phyloP scores from a whole-genome alignment of 2,888 invertebrate genomes.

The Labia minor region DNA sequence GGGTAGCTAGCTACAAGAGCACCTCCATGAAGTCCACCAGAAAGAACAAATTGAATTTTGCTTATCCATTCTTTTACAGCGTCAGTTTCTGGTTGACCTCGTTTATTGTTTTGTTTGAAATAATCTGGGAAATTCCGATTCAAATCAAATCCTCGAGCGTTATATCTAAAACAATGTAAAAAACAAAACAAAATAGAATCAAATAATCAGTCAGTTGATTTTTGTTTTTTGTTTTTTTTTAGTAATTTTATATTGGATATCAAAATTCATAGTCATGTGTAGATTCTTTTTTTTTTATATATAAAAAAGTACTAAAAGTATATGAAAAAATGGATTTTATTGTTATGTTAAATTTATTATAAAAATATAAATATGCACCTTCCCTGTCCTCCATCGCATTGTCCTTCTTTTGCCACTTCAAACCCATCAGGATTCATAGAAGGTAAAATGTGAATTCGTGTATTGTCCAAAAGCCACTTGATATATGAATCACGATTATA shows the following conservation, averaged over 20 bases:
- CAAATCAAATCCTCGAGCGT: constrained; percentile 78
- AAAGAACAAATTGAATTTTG: constrained; percentile 84
- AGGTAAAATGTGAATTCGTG: constrained; percentile 92
- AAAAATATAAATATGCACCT: no score
- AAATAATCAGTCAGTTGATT: no score
- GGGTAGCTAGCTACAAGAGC: constrained; percentile 94
- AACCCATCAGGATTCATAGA: constrained; percentile 99
- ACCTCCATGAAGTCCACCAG: constrained; percentile 90
- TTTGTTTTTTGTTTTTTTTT: no score
- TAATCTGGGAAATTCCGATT: constrained; percentile 96
- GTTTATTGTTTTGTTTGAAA: constrained; percentile 72
- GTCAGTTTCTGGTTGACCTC: constrained; percentile 87
- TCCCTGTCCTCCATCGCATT: constrained; percentile 77
- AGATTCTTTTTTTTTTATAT: no score
- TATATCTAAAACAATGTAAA: constrained; percentile 52
- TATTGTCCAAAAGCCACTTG: constrained; percentile 83
- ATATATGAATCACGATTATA: constrained; percentile 76
- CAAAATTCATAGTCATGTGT: background rate
- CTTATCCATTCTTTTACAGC: constrained; percentile 91
- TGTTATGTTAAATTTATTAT: no score
- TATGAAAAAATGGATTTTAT: no score
- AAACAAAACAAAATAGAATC: no score
- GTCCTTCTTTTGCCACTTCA: constrained; percentile 79
- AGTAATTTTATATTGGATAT: background rate
- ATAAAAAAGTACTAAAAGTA: no score